A percentile compares a stretch with the other conserved stretches of the same genome.
These are phyloP conservation scores for Drosophila nikananu DNA, from an alignment of 1,140 invertebrate genomes.

Conservation along the genomic window DNA sequence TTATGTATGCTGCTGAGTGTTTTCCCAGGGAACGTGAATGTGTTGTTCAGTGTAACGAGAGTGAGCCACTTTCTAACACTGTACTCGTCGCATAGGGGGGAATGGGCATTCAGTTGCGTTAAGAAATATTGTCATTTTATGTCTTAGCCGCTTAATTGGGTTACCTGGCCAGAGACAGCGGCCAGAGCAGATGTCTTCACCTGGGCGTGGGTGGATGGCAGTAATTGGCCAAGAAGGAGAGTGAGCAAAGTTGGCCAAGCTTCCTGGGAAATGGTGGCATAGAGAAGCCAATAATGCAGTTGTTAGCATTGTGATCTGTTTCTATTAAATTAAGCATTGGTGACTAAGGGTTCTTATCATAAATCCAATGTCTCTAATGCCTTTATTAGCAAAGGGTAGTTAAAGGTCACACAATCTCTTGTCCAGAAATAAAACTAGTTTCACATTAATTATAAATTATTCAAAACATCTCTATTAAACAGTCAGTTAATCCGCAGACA, in stretches of 20 bases:
- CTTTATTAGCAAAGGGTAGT: slow-evolving; percentile 5
- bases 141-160: slow-evolving; percentile 51
- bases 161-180: slow-evolving; percentile 22
- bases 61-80: slow-evolving; percentile 78
- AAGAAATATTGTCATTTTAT: slow-evolving; percentile 64
- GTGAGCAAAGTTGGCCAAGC: slow-evolving; percentile 5
- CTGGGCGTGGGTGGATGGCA: slow-evolving; percentile 25
- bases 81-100: background rate
- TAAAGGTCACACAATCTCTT: slow-evolving; percentile 35
- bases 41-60: slow-evolving; percentile 72
- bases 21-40: slow-evolving; percentile 60
- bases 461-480: slow-evolving; percentile 70
- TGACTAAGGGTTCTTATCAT: background rate
- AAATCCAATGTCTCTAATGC: background rate
- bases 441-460: slow-evolving; percentile 36
- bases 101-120: slow-evolving; percentile 37
- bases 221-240: slow-evolving; percentile 14
- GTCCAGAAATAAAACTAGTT: slow-evolving; percentile 52
- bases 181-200: slow-evolving; percentile 25
- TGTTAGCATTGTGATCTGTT: background rate
- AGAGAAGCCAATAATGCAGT: background rate
- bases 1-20: slow-evolving; percentile 24
- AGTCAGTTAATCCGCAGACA: slow-evolving; percentile 31
- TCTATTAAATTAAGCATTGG: too few species aligned
- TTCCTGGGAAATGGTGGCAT: background rate